A percentile compares a stretch with the other conserved stretches of the same genome.
Evolutionary conservation across 2,888 invertebrate species (phyloP).

Genomic region (Seira ritae): DNA sequence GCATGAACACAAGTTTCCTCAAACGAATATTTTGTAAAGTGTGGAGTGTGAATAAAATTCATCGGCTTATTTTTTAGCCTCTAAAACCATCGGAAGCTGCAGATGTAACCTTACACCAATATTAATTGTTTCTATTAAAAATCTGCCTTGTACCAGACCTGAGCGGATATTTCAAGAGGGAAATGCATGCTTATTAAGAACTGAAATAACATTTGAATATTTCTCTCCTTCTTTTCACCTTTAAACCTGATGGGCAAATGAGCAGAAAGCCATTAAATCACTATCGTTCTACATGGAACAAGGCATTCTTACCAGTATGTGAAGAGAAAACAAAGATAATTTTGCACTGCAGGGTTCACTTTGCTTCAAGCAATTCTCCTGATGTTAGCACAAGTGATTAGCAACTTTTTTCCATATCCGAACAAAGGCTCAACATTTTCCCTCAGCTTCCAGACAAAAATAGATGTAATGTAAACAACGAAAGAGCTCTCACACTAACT

Average conservation of each 20-base stretch:
- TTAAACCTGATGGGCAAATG: too few species aligned
- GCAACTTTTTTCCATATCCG: too few species aligned
- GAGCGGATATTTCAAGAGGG: background rate
- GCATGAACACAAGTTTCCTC: background rate
- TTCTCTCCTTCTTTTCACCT: background rate
- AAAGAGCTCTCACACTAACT: background rate
- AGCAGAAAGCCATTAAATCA: too few species aligned
- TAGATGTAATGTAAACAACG: background rate
- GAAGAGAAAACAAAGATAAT: background rate
- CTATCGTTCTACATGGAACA: background rate
- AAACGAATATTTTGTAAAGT: too few species aligned
- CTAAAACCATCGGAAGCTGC: too few species aligned
- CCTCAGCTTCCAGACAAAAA: background rate
- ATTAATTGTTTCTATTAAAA: too few species aligned
- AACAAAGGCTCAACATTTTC: too few species aligned
- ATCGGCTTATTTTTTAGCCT: too few species aligned
- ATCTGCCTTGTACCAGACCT: too few species aligned
- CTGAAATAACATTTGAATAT: background rate
- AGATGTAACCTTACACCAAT: too few species aligned
- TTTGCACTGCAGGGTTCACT: background rate
- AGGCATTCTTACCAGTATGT: too few species aligned
- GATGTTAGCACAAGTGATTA: background rate
- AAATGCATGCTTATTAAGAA: background rate
- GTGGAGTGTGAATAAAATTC: too few species aligned
- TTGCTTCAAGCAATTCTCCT: background rate